phyloP scores from a whole-genome alignment of 92 coral and sea anemone species.

The Ricordea florida region DNA sequence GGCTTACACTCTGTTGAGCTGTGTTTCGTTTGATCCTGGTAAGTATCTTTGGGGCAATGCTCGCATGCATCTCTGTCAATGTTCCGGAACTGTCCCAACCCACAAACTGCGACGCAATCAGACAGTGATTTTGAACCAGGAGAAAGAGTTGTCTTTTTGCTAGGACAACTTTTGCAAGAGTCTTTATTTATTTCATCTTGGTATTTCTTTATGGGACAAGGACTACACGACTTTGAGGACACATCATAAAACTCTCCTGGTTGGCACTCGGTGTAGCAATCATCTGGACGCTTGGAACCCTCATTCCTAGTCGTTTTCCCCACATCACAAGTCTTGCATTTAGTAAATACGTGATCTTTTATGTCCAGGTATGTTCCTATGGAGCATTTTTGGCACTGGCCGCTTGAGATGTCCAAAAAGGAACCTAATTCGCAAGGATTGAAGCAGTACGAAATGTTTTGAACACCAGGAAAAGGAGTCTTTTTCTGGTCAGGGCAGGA shows the following conservation, averaged over 20 bases:
- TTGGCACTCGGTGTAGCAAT: slow-evolving; percentile 45
- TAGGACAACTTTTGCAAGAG: slow-evolving; percentile 45
- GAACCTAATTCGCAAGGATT: slow-evolving; percentile 61
- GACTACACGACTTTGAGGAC: slow-evolving; percentile 10
- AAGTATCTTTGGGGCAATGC: slow-evolving; percentile 43
- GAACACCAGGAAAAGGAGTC: slow-evolving; percentile 62
- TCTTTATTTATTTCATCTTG: slow-evolving; percentile 53
- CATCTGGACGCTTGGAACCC: slow-evolving; percentile 27
- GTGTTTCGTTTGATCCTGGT: slow-evolving; percentile 26
- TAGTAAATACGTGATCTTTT: slow-evolving; percentile 14
- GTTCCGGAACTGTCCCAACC: slow-evolving; percentile 19
- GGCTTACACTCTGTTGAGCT: slow-evolving; percentile 16
- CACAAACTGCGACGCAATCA: slow-evolving; percentile 39
- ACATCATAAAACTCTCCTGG: slow-evolving; percentile 52
- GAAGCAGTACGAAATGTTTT: slow-evolving; percentile 38
- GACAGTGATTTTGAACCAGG: slow-evolving; percentile 18
- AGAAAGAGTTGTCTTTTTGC: slow-evolving; percentile 30
- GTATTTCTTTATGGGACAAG: slow-evolving; percentile 55
- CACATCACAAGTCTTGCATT: slow-evolving; percentile 44
- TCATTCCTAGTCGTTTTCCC: slow-evolving; percentile 28
- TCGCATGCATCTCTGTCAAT: neutral
- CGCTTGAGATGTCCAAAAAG: slow-evolving; percentile 11
- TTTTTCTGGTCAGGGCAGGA: slow-evolving; percentile 50
- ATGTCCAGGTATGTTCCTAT: slow-evolving; percentile 53
- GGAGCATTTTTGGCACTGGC: slow-evolving; percentile 47